phyloP scores from a whole-genome alignment of 2,888 invertebrate genomes.

The Hypomecis atomaria region DNA sequence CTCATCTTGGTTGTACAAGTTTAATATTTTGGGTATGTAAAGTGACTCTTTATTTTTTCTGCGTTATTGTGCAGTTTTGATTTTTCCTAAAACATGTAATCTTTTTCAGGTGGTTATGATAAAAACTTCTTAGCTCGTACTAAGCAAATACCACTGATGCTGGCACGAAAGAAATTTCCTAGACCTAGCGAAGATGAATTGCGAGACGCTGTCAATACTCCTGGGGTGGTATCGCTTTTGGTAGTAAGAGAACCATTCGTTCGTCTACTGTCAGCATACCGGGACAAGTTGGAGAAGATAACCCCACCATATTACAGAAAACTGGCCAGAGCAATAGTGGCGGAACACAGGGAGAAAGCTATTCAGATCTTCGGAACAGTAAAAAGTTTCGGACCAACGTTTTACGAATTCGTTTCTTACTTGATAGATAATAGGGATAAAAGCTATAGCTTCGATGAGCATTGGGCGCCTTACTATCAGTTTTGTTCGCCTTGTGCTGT shows the following conservation, averaged over 20 bases:
- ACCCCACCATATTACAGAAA: conserved; percentile 89
- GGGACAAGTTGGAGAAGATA: conserved; percentile 89
- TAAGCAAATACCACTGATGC: conserved; percentile 86
- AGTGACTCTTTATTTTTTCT: neutral
- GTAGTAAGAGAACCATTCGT: conserved; percentile 90
- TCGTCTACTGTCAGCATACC: conserved; percentile 88
- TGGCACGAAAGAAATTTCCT: conserved; percentile 88
- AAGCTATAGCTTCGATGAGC: conserved; percentile 84
- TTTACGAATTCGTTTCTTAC: conserved; percentile 89
- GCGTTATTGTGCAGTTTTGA: no score
- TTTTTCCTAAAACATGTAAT: neutral
- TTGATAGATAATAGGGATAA: conserved; percentile 85
- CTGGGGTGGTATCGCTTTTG: conserved; percentile 87
- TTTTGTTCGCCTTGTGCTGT: conserved; percentile 88
- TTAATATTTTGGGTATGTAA: conserved; percentile 87
- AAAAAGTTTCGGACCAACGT: conserved; percentile 84
- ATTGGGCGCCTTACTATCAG: conserved; percentile 87
- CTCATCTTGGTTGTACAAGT: conserved; percentile 92
- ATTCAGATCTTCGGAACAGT: conserved; percentile 63
- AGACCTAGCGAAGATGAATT: conserved; percentile 87
- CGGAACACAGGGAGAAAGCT: conserved; percentile 81
- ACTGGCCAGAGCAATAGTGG: conserved; percentile 87
- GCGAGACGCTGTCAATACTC: conserved; percentile 82
- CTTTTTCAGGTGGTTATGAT: conserved; percentile 83
- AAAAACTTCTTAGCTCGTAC: conserved; percentile 84